phyloP scores from a whole-genome alignment of 2,797 vertebrate species.

The Phrynocephalus guinanensis region DNA sequence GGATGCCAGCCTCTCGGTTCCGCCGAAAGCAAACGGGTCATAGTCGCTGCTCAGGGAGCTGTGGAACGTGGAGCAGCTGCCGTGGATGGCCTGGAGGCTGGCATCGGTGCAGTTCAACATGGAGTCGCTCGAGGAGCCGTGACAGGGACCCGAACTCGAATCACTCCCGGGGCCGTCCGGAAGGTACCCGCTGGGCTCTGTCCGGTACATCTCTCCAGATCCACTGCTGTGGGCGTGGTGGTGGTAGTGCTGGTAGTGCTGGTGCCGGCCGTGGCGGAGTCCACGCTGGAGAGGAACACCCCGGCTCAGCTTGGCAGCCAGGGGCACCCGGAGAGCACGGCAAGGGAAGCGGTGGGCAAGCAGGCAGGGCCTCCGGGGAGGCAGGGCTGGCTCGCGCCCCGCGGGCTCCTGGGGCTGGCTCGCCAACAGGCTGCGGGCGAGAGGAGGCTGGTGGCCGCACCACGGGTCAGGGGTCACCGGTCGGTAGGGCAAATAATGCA shows the following conservation, averaged over 20 bases:
- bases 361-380: conserved; percentile 77
- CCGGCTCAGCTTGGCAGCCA: conserved; percentile 78
- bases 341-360: conserved; percentile 79
- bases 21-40: conserved; percentile 91
- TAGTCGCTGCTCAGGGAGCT: conserved; percentile 98
- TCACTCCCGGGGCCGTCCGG: conserved; percentile 95
- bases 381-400: conserved; percentile 65
- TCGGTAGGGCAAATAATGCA: conserved; percentile 83
- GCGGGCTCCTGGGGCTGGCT: conserved; percentile 79
- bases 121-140: conserved; percentile 96
- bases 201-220: conserved; percentile 92
- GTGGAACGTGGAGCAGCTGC: conserved; percentile 96
- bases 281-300: conserved; percentile 43
- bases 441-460: conserved; percentile 78
- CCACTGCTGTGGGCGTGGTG: conserved; percentile 87
- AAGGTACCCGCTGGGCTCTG: conserved; percentile 93
- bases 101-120: conserved; percentile 94
- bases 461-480: conserved; percentile 68
- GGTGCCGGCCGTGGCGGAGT: conserved; percentile 73
- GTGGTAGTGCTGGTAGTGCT: conserved; percentile 76
- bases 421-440: conserved; percentile 69
- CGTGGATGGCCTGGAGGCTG: conserved; percentile 93
- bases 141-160: conserved; percentile 96
- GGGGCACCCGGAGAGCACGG: conserved; percentile 72
- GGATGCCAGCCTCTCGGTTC: conserved; percentile 69